Evolutionary conservation across 92 coral and sea anemone species (phyloP).

Genomic region (Epizoanthus stellaris): DNA sequence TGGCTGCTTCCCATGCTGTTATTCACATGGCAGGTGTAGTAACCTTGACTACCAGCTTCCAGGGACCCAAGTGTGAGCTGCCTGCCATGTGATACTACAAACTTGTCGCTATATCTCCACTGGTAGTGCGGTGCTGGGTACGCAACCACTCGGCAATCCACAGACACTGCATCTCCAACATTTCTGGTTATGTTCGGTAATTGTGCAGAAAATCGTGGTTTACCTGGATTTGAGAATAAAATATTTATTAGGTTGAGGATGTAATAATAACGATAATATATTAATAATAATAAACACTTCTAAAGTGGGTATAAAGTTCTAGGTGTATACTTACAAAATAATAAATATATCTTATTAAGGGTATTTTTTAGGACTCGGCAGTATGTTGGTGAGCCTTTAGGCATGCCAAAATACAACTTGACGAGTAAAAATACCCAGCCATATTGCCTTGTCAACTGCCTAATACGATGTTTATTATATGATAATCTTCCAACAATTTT

Average conservation of each 20-base stretch:
- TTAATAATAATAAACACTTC: not conserved
- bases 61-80: slow-evolving; percentile 50
- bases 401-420: too few relatives aligned
- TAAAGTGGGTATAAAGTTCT: too few relatives aligned
- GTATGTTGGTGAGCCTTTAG: too few relatives aligned
- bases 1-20: slow-evolving; percentile 70
- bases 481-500: too few relatives aligned
- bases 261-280: not conserved
- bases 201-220: slow-evolving; percentile 60
- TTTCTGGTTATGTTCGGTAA: slow-evolving; percentile 58
- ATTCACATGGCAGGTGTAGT: slow-evolving; percentile 74
- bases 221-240: slow-evolving; percentile 36
- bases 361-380: too few relatives aligned
- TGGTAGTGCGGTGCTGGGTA: slow-evolving; percentile 72
- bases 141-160: slow-evolving; percentile 78
- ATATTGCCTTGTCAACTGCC: too few relatives aligned
- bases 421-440: too few relatives aligned
- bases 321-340: too few relatives aligned
- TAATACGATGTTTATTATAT: too few relatives aligned
- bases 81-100: slow-evolving; percentile 40
- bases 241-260: not conserved
- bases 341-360: too few relatives aligned
- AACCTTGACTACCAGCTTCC: slow-evolving; percentile 61
- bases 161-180: slow-evolving; percentile 47
- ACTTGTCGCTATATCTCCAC: slow-evolving; percentile 70